These are phyloP conservation scores for Pithys albifrons DNA, from an alignment of 2,113 vertebrate genomes.

Conservation along the genomic window DNA sequence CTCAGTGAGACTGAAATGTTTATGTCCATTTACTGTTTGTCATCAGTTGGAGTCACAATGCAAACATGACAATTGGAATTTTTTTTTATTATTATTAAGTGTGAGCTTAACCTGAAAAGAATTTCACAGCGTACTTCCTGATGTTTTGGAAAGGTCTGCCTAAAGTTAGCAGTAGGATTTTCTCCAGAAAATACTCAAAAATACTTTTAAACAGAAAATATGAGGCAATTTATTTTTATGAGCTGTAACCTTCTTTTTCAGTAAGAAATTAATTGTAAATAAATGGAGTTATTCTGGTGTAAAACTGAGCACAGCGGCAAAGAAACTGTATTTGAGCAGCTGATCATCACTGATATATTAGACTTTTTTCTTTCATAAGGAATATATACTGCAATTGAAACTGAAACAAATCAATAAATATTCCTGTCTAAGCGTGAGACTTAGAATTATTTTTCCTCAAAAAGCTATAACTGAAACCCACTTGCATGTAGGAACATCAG, in stretches of 20 bases:
- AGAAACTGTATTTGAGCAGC: not conserved
- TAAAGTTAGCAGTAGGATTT: not conserved
- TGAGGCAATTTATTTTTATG: not conserved
- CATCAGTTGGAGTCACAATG: not conserved
- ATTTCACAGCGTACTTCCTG: not conserved
- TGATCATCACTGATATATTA: not conserved
- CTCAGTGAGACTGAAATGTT: not conserved
- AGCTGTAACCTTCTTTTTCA: not conserved
- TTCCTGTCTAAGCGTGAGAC: not conserved
- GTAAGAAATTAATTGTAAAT: not conserved
- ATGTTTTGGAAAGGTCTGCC: not conserved
- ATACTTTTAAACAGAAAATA: not conserved
- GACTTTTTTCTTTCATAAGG: not conserved
- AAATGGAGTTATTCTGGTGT: not conserved
- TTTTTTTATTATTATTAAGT: not conserved
- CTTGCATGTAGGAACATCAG: not conserved
- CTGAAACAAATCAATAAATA: not conserved
- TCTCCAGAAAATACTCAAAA: not conserved
- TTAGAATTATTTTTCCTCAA: constrained; percentile 14
- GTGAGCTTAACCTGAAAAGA: not conserved
- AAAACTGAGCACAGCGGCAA: not conserved
- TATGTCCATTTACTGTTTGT: not conserved
- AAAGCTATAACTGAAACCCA: not conserved
- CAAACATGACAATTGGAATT: not conserved
- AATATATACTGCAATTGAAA: not conserved